Percentiles rank a stretch among this genome's conserved stretches.
Conservation (phyloP, 2,113 vertebrate genomes). For the Tauraco erythrolophus region DNA sequence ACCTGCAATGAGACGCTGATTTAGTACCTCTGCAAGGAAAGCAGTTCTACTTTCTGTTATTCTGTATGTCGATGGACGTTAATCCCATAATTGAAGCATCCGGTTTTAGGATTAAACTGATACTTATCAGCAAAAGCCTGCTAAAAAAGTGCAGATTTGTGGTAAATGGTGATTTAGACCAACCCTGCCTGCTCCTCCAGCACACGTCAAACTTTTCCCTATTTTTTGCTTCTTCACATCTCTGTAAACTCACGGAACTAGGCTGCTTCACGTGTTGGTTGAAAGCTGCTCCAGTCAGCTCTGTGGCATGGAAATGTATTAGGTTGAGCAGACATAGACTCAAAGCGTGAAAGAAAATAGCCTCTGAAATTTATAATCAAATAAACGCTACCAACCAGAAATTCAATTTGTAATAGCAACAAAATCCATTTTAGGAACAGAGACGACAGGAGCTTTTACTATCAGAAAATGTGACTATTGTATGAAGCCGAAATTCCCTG, state of each 20-base stretch:
- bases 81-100: conserved; percentile 67
- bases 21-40: neutral
- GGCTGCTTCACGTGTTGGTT: neutral
- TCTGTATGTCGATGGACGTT: neutral
- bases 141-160: conserved; percentile 11
- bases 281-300: neutral
- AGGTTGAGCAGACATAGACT: neutral
- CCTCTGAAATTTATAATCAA: conserved; percentile 17
- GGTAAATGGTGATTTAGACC: conserved; percentile 35
- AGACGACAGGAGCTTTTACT: neutral
- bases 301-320: neutral
- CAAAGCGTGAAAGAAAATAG: neutral
- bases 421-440: neutral
- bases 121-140: conserved; percentile 54
- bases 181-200: neutral
- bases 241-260: neutral
- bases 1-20: neutral
- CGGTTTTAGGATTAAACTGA: conserved; percentile 38
- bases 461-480: neutral
- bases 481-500: neutral
- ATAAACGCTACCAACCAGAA: conserved; percentile 4
- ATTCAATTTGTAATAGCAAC: neutral
- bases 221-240: neutral
- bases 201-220: neutral
- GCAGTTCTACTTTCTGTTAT: neutral